Base-by-base conservation (phyloP, 2,888 invertebrate genomes). In the Helicoverpa assulta region DNA sequence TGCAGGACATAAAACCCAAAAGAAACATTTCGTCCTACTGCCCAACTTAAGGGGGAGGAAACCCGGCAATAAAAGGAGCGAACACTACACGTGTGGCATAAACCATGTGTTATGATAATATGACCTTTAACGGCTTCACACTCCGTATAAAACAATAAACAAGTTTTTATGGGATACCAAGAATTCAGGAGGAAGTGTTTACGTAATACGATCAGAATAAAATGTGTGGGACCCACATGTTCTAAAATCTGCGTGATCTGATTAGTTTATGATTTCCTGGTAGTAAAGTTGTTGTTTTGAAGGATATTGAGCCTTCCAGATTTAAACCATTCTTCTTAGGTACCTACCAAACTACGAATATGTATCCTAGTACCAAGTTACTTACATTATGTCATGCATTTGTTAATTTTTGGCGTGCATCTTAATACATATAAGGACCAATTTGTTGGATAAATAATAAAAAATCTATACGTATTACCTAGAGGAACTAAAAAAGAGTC, bases 101-200 rank as follows among this genome's bases (percentile, higher is more conserved):
- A 79, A 79, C 62, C 76, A 60, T 21, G 18, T 62, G 29, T 55
- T 55, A 58, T 54, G 14, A 59, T 58, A 56, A 43, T 53, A 51
- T 29, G 56, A 63, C 26, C 10, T 40, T 57, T 73, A 53, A 63
- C 59, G 58, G 40, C 55, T 64, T 62, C 66, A 50, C 60, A 61
- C 54, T 52, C 18, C n/a, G 26, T 52, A 26, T 78, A 54, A 69
- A 55, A 74, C 47, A 79, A 78, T 79, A 74, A 76, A 79, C 68
- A 63, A 7, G 52, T 56, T 67, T 62, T 73, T 78, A 59, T 63
- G 37, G 47, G 47, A 16, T 63, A 50, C 56, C 18, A 50, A 53
- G 71, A 59, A 62, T 58, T 62, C 19, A 47, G 40, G 7, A 62
- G 50, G 69, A 52, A 52, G 40, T 79, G 69, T 74, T 74, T 79